Conservation (phyloP, 2,113 vertebrate genomes). For the Cynopterus brachyotis region DNA sequence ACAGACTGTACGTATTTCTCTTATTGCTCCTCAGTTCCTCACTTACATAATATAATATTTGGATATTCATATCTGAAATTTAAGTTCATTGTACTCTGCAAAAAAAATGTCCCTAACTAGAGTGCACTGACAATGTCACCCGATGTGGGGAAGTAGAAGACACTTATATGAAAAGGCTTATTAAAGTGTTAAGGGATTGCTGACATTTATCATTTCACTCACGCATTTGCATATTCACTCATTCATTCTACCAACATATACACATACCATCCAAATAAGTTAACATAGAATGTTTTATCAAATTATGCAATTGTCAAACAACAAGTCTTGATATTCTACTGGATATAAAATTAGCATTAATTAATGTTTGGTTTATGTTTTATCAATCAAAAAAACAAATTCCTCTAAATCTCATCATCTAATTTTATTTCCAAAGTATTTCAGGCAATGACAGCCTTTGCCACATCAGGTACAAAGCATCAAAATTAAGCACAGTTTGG, state of each 20-base stretch:
- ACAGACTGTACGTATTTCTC: background rate
- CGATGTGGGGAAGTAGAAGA: background rate
- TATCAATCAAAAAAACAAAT: background rate
- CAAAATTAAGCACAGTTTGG: conserved; percentile 6
- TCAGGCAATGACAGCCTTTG: background rate
- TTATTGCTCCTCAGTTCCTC: background rate
- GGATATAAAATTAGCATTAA: conserved; percentile 5
- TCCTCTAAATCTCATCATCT: background rate
- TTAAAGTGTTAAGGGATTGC: background rate
- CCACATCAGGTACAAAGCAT: background rate
- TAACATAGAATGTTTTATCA: background rate
- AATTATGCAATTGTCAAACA: background rate
- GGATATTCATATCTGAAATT: background rate
- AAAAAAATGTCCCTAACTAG: background rate
- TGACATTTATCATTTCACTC: background rate
- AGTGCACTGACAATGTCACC: background rate
- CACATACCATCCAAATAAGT: background rate
- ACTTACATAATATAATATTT: background rate
- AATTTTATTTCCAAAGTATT: background rate
- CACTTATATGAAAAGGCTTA: background rate
- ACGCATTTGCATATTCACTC: background rate
- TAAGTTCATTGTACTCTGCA: background rate
- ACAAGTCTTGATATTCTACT: background rate
- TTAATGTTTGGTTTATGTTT: conserved; percentile 4
- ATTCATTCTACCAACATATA: background rate